Conservation (phyloP, 2,888 invertebrate genomes). For the Parnassius glacialis region DNA sequence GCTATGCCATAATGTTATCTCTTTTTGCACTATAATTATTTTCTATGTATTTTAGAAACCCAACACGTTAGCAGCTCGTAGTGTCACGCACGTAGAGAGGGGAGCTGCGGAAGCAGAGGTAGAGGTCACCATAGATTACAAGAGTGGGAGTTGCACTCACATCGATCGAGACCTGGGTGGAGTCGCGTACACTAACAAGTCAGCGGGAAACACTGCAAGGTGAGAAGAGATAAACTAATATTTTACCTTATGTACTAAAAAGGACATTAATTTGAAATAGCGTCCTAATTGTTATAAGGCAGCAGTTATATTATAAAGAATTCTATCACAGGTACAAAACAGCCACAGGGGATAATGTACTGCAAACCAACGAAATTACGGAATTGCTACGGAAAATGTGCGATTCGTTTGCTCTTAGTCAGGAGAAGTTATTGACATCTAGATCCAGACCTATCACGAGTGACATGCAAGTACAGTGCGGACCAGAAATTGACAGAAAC, state of each 20-base stretch:
- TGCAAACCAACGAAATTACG: conserved; percentile 62
- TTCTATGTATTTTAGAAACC: conserved; percentile 47
- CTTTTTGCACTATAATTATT: too few species aligned
- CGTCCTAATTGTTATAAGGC: neutral
- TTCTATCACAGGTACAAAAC: conserved; percentile 57
- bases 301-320: neutral
- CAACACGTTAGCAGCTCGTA: conserved; percentile 53
- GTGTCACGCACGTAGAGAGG: conserved; percentile 56
- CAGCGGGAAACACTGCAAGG: conserved; percentile 56
- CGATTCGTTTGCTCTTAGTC: conserved; percentile 60
- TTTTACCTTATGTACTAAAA: too few species aligned
- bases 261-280: too few species aligned
- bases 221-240: conserved; percentile 22
- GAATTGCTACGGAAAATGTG: conserved; percentile 69
- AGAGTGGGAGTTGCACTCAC: conserved; percentile 62
- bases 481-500: conserved; percentile 23
- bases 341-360: conserved; percentile 57
- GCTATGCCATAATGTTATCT: too few species aligned
- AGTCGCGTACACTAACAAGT: conserved; percentile 55
- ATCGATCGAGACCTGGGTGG: conserved; percentile 47
- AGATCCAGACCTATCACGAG: conserved; percentile 44
- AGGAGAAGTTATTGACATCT: conserved; percentile 50
- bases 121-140: conserved; percentile 40
- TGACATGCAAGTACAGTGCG: conserved; percentile 68
- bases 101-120: conserved; percentile 29